Evolutionary conservation across 2,113 vertebrate genomes (phyloP).

Genomic region (Neogale vison): DNA sequence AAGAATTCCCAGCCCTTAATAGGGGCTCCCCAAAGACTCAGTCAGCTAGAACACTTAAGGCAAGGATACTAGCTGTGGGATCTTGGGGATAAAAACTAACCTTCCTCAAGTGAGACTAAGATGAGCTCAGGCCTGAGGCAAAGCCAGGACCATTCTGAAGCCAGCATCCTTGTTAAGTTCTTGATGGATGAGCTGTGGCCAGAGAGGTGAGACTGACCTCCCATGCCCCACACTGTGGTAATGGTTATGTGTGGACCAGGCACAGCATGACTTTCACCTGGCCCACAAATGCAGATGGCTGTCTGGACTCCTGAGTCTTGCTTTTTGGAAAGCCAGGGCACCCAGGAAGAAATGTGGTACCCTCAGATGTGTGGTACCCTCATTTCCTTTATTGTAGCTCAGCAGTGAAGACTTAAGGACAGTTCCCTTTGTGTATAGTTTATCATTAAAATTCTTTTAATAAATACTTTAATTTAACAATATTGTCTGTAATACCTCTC

Average conservation of each 20-base stretch:
- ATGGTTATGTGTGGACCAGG: background rate
- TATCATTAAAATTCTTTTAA: background rate
- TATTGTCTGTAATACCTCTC: background rate
- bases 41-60: background rate
- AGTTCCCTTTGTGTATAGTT: background rate
- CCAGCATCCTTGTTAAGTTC: background rate
- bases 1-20: background rate
- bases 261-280: background rate
- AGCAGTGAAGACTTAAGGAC: background rate
- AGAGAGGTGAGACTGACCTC: rapidly evolving
- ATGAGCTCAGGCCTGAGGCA: background rate
- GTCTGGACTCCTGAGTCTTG: background rate
- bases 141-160: background rate
- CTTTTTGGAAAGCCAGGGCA: too few species aligned
- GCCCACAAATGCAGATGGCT: background rate
- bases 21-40: background rate
- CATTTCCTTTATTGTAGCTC: background rate
- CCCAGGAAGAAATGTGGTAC: background rate
- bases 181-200: background rate
- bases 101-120: background rate
- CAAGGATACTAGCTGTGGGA: background rate
- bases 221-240: background rate
- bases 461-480: background rate
- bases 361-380: background rate
- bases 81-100: background rate